Evolutionary conservation across 2,888 invertebrate genomes (phyloP).

Genomic region (Bellardia pandia): DNA sequence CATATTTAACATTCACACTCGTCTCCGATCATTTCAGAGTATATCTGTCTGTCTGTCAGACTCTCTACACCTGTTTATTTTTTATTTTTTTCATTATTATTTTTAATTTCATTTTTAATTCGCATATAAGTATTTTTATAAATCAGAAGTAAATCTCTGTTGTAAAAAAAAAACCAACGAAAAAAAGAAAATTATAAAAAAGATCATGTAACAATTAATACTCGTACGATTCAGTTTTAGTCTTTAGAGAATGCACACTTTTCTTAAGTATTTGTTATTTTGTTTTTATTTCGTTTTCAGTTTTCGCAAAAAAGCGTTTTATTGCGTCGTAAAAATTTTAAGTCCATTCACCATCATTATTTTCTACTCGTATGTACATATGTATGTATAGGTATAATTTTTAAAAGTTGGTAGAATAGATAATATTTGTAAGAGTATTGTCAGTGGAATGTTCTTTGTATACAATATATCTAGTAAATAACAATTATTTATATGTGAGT

Average conservation of each 20-base stretch:
- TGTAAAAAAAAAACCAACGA: conserved; percentile 20
- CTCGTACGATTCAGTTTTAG: conserved; percentile 13
- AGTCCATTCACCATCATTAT: conserved; percentile 18
- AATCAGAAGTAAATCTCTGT: conserved; percentile 37
- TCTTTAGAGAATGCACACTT: conserved; percentile 2
- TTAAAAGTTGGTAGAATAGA: conserved; percentile 6
- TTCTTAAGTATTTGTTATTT: not conserved
- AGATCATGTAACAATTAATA: conserved; percentile 60
- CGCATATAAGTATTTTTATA: conserved; percentile 44
- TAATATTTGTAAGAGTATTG: conserved; percentile 1
- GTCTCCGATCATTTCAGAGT: conserved; percentile 21
- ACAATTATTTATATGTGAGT: not conserved
- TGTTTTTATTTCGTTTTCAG: not conserved
- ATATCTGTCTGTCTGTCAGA: conserved; percentile 40
- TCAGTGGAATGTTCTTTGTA: too few relatives aligned
- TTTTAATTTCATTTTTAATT: conserved; percentile 37
- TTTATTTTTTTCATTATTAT: conserved; percentile 11
- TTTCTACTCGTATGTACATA: not conserved
- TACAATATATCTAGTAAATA: not conserved
- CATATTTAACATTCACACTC: conserved; percentile 34
- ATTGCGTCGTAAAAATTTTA: conserved; percentile 55
- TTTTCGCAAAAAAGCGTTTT: conserved; percentile 27
- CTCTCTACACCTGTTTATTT: conserved; percentile 61
- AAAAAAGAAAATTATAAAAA: not conserved
- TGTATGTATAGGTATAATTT: not conserved